Conservation (phyloP, 2,113 vertebrate species). For the Hyaena hyaena region DNA sequence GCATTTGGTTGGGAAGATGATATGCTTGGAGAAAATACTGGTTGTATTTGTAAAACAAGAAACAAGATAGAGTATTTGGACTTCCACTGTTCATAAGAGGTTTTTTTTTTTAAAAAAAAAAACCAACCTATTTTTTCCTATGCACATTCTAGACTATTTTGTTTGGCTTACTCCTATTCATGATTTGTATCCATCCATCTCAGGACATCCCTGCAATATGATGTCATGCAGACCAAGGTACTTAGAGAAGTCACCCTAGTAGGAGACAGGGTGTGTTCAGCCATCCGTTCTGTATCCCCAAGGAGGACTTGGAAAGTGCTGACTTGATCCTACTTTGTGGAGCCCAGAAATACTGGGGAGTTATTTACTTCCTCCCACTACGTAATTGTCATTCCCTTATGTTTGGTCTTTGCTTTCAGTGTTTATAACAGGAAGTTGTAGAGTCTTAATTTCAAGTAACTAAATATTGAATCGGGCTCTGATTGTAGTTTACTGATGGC, state of each 20-base stretch:
- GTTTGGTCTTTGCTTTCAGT: neutral
- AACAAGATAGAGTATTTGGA: neutral
- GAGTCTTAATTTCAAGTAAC: constrained; percentile 32
- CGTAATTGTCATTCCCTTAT: neutral
- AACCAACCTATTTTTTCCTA: neutral
- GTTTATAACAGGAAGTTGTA: neutral
- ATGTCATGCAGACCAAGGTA: neutral
- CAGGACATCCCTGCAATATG: neutral
- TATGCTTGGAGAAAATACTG: neutral
- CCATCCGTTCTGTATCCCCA: neutral
- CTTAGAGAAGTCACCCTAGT: neutral
- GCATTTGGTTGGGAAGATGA: neutral
- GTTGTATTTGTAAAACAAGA: constrained; percentile 6
- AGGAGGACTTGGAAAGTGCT: neutral
- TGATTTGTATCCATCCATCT: neutral
- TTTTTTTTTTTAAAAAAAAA: too few relatives aligned
- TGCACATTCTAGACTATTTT: neutral
- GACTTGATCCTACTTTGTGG: neutral
- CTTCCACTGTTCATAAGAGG: neutral
- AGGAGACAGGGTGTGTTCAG: neutral
- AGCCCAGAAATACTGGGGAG: neutral
- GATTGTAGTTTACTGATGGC: neutral
- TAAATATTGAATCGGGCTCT: neutral
- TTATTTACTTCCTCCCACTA: constrained; percentile 7
- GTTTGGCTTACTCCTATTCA: neutral